Percentiles rank a stretch among this genome's conserved stretches.
Conservation (phyloP, 92 coral and sea anemone species). For the Siderastrea siderea region DNA sequence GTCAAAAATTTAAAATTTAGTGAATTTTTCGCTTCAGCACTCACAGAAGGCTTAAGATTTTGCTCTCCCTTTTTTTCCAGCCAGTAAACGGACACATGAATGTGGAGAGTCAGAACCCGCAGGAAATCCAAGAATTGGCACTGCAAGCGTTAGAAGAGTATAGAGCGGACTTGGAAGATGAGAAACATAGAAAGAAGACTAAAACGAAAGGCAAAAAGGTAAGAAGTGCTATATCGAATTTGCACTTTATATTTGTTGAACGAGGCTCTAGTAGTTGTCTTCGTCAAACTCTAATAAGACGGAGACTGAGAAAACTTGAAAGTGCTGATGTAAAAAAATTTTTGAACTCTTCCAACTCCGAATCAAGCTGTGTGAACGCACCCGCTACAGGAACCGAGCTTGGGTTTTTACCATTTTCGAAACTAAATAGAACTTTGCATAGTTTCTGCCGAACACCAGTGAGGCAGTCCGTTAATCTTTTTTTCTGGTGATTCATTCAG, state of each 20-base stretch:
- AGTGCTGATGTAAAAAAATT: no score
- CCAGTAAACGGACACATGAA: conserved; percentile 65
- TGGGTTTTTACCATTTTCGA: no score
- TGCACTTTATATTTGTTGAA: no score
- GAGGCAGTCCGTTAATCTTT: no score
- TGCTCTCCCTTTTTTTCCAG: conserved; percentile 28
- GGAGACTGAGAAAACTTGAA: no score
- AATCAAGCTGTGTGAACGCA: no score
- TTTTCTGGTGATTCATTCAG: no score
- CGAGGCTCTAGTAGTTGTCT: background rate
- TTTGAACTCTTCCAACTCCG: no score
- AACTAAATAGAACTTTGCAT: no score
- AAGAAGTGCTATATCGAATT: background rate
- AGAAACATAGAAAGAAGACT: background rate
- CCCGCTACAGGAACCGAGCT: no score
- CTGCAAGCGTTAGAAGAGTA: conserved; percentile 57
- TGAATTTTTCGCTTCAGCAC: background rate
- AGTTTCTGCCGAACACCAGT: no score
- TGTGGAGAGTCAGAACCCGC: conserved; percentile 72
- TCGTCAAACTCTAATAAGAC: background rate
- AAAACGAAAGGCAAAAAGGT: conserved; percentile 15
- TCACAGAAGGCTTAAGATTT: background rate
- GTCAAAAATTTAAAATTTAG: background rate
- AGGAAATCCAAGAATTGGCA: conserved; percentile 62
- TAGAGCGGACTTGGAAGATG: conserved; percentile 42